These are phyloP conservation scores for Lycocorax pyrrhopterus DNA, from an alignment of 2,113 vertebrate genomes.

Conservation along the genomic window DNA sequence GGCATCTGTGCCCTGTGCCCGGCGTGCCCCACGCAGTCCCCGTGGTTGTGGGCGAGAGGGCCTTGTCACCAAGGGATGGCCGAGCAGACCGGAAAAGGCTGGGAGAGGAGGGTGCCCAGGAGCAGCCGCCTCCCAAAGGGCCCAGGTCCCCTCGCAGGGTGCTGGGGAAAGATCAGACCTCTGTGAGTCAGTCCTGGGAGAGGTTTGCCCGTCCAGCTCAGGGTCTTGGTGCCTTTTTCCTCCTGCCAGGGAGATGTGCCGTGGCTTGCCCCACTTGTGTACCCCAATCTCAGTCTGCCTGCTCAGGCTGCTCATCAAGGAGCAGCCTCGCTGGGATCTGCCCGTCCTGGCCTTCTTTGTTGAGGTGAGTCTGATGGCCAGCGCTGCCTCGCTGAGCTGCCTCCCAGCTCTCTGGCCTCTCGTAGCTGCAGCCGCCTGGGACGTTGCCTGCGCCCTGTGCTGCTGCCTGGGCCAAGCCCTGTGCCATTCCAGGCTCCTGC, in stretches of 20 bases:
- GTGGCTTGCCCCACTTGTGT: not conserved
- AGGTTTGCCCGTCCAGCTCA: not conserved
- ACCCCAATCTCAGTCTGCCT: rapidly evolving
- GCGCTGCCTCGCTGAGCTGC: not conserved
- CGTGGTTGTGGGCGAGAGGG: not conserved
- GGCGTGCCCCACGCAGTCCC: not conserved
- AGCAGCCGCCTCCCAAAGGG: not conserved
- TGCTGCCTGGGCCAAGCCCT: not conserved
- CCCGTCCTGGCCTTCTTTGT: not conserved
- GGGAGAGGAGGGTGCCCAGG: not conserved
- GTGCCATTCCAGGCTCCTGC: not conserved
- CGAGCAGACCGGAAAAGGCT: not conserved
- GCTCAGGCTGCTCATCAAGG: not conserved
- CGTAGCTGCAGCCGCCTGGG: not conserved
- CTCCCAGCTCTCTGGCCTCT: not conserved
- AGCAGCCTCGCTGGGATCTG: not conserved
- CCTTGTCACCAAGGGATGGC: not conserved
- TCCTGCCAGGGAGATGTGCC: not conserved
- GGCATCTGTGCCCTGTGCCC: not conserved
- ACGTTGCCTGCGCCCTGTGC: rapidly evolving
- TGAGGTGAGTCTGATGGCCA: not conserved
- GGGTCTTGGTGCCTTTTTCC: not conserved
- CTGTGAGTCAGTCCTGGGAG: not conserved
- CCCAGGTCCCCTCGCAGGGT: not conserved
- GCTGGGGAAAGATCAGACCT: not conserved